Evolutionary conservation across 2,113 vertebrate species (phyloP).

Genomic region (Tragelaphus buxtoni): DNA sequence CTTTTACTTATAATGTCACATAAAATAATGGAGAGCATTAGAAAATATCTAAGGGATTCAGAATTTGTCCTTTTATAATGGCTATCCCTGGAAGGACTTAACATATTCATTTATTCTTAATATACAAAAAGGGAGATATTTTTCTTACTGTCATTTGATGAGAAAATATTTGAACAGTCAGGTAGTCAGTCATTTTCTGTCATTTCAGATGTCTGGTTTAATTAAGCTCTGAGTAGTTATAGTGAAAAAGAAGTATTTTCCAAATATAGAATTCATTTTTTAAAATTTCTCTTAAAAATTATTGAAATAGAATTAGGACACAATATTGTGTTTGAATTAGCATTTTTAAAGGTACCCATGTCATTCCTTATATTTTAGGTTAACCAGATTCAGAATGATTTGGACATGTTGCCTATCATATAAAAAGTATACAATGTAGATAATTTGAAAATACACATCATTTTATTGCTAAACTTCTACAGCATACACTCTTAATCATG

Average conservation of each 20-base stretch:
- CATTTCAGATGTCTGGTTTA: background rate
- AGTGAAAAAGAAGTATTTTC: background rate
- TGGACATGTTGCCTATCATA: background rate
- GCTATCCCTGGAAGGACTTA: background rate
- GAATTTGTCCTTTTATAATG: background rate
- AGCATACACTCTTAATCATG: background rate
- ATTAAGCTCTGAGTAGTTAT: background rate
- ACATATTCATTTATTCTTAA: background rate
- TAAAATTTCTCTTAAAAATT: background rate
- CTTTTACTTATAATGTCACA: background rate
- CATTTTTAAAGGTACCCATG: background rate
- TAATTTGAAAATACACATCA: background rate
- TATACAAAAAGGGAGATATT: background rate
- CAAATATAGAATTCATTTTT: background rate
- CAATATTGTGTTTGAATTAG: background rate
- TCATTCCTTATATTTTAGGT: background rate
- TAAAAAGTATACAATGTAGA: background rate
- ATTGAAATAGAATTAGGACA: background rate
- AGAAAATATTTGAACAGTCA: slow-evolving; percentile 25
- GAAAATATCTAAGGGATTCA: background rate
- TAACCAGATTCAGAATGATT: background rate
- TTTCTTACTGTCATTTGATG: slow-evolving; percentile 25
- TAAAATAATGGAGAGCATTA: background rate
- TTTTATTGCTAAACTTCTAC: background rate
- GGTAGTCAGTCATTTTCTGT: background rate